Evolutionary conservation across 2,888 invertebrate genomes (phyloP), one percentile per base, ranked within the genome.

Genomic region (Mesoligia furuncula): DNA sequence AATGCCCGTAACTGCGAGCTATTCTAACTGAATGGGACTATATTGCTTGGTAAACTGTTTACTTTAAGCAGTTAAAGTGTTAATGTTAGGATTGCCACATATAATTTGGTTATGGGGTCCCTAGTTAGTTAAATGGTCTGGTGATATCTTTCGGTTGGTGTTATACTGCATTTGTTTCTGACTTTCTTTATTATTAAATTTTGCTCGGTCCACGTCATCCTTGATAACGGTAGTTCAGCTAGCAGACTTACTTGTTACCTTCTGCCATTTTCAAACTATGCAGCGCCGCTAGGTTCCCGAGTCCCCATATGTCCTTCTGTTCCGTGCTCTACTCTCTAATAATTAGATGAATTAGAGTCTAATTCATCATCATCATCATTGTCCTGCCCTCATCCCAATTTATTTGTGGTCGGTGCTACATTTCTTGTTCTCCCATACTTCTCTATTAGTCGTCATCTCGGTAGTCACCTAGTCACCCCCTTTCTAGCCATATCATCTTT

Each of bases 31-130:
- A 80, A 74, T 66, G 57, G 51, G 51, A 36, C 59, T 65, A 70
- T 83, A 85, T 75, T 65, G 64, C 70, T 59, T 61, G 15, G 57
- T 68, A 71, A 86, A 86, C 73, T 73, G 86, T 85, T 75, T 73
- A 85, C 66, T 64, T 24, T 57, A 13, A 48, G 57, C 68, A 62
- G 62, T 85, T 69, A 71, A 62, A 61, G 76, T 66, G 64, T 64
- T 61, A 64, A 81, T 76, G 59, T 36, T 75, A 48, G 61, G 57
- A 64, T 76, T 84, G 57, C 45, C 61, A 73, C 67, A 80, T 61
- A 69, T 74, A 57, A 62, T 72, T 73, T 59, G n/a, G 73, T 65
- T 68, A 59, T 73, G 42, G 36, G 36, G 36, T 83, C 0, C 31
- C 39, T 71, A 66, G 39, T 61, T 57, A 24, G n/a, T 20, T 45